These are phyloP conservation scores for Eulemur mongoz DNA, from an alignment of 2,797 vertebrate genomes.

Conservation along the genomic window DNA sequence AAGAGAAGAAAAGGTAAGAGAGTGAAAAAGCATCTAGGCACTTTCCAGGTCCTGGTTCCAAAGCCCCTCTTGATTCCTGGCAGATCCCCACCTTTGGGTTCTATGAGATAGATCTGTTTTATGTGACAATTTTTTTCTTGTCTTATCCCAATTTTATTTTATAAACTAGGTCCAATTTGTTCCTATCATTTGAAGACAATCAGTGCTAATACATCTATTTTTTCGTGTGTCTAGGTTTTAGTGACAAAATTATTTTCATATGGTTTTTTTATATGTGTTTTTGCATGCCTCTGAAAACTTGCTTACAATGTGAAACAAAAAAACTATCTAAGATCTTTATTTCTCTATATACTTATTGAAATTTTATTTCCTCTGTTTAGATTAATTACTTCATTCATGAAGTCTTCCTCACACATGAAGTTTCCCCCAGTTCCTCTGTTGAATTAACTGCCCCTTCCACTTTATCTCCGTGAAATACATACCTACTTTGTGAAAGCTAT, in stretches of 20 bases:
- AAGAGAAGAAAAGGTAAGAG: neutral
- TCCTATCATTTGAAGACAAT: neutral
- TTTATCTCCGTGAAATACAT: neutral
- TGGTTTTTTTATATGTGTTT: neutral
- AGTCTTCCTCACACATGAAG: neutral
- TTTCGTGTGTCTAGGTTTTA: neutral
- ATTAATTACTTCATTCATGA: neutral
- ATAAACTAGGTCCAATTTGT: neutral
- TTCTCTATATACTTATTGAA: neutral
- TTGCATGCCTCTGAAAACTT: neutral
- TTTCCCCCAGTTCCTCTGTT: neutral
- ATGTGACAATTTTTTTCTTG: neutral
- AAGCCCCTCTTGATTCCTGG: neutral
- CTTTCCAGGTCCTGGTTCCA: neutral
- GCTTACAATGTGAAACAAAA: neutral
- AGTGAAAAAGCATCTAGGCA: neutral
- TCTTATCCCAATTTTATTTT: neutral
- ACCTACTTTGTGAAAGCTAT: neutral
- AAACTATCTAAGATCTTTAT: neutral
- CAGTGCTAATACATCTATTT: neutral
- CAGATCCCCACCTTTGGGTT: neutral
- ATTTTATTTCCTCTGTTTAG: neutral
- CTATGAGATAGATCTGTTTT: neutral
- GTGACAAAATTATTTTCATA: neutral
- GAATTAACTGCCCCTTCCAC: neutral